These are phyloP conservation scores for Fragum sueziense DNA, from an alignment of 2,888 invertebrate genomes.

Conservation along the genomic window DNA sequence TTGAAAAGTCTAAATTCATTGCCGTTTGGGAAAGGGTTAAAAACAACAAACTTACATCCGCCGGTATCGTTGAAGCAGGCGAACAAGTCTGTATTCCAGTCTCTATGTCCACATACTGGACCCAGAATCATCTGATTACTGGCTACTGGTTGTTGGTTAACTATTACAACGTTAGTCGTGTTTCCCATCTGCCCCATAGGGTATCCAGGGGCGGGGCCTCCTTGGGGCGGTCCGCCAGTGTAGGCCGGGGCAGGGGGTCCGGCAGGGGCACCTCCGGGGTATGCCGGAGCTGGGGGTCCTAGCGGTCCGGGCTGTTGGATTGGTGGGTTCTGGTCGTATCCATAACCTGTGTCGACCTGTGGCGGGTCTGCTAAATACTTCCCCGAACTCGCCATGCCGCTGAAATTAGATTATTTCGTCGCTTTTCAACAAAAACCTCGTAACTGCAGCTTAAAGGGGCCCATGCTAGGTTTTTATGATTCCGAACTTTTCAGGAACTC, in stretches of 20 bases:
- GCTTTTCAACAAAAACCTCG: too few species aligned
- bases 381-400: neutral
- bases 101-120: neutral
- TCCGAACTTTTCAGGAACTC: too few species aligned
- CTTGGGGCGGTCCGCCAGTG: neutral
- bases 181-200: neutral
- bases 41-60: neutral
- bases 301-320: too few species aligned
- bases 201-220: neutral
- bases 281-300: neutral
- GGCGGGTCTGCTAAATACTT: neutral
- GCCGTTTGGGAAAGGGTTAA: too few species aligned
- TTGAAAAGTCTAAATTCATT: too few species aligned
- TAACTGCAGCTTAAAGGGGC: too few species aligned
- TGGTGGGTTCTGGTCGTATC: neutral
- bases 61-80: constrained; percentile 2
- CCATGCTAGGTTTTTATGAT: too few species aligned
- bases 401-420: too few species aligned
- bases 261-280: neutral
- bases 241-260: neutral
- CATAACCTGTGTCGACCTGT: neutral
- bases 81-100: constrained; percentile 9
- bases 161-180: constrained; percentile 7
- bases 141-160: neutral
- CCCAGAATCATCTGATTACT: neutral